Base-by-base conservation (phyloP, 2,113 vertebrate genomes). In the Sturnira hondurensis region DNA sequence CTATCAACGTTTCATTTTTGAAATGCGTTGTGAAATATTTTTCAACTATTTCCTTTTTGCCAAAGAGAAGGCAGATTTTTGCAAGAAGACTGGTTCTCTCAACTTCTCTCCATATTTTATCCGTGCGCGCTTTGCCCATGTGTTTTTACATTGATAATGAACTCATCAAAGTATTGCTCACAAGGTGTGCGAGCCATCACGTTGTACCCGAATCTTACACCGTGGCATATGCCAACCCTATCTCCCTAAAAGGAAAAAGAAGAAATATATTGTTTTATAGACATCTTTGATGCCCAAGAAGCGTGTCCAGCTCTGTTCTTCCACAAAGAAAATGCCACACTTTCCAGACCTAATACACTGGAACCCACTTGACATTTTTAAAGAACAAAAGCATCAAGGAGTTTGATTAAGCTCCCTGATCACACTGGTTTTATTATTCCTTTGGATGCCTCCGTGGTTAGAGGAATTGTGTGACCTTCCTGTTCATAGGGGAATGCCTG, bases 141-240 rank as follows among this genome's bases (percentile, higher is more conserved):
- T 19, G 31, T 70, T 33, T 71, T 78, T 87, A 63, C 50, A 67
- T 71, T 61, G 47, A 36, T 24, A 47, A 52, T 80, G 16, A 38
- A 50, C 76, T 45, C 33, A 24, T 58, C 45, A 61, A 61, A 71
- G 33, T 41, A 38, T 36, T 41, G 9, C 41, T 70, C 28, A 4
- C 11, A 10, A 4, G 3, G 7, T 22, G 15, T 54, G 17, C 13
- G 33, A 17, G 26, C 33, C 26, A 43, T 22, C 41, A 22, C 14
- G 2, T 38, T 41, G 16, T 54, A 31, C 0, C 0, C 33, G 31
- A 7, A 73, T 24, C 28, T 15, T 43, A 52, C 28, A 24, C 36
- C 4, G 1, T 9, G 67, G 2, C 3, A 0, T 15, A 5, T 33
- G 15, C 33, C 6, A 15, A 24, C 16, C 31, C 9, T 3, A 24